Evolutionary conservation across 1,140 invertebrate genomes (phyloP), one percentile per base, ranked within the genome.

Genomic region (Cephus cinctus): DNA sequence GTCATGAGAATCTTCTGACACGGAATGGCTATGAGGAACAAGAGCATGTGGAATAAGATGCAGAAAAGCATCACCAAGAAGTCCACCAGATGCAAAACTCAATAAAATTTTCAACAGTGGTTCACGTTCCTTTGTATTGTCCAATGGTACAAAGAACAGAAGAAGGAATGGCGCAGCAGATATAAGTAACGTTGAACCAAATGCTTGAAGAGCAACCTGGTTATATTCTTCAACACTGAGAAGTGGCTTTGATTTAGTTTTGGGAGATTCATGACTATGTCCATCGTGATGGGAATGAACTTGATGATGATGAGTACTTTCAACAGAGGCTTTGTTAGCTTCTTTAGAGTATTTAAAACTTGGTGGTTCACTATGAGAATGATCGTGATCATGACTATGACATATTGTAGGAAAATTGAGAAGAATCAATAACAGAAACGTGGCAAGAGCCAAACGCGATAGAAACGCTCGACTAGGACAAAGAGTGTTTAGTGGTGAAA

Each of bases 1-100:
- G 2, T 60, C 63, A 59, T 88, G 82, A 11, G 67, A 50, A 59
- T 86, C 82, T 59, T 80, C 72, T 16, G 53, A 67, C 22, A 71
- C 67, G 19, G 67, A 65, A 63, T 77, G 78, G n/a, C 64, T 61
- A 47, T 83, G 81, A 5, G 87, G 82, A 27, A 85, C 77, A 2
- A 96, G 80, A 12, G 95, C 93, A 79, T 98, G 95, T 23, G 96
- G 96, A 67, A 98, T 98, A 18, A 98, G 76, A 80, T 98, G 96
- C 2, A 98, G 76, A 77, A 98, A 98, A 4, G 96, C 94, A 81
- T 98, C 96, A 5, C 95, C 96, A 2, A 98, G 77, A 8, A 98
- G 76, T 49, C 95, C 94, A 38, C 96, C 96, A 4, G 94, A 95
- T 5, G 94, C 95, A 80, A 98, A 98, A 47, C 90, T 93, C 12